These are phyloP conservation scores for Narcine bancroftii DNA, from an alignment of 2,113 vertebrate genomes.

Conservation along the genomic window DNA sequence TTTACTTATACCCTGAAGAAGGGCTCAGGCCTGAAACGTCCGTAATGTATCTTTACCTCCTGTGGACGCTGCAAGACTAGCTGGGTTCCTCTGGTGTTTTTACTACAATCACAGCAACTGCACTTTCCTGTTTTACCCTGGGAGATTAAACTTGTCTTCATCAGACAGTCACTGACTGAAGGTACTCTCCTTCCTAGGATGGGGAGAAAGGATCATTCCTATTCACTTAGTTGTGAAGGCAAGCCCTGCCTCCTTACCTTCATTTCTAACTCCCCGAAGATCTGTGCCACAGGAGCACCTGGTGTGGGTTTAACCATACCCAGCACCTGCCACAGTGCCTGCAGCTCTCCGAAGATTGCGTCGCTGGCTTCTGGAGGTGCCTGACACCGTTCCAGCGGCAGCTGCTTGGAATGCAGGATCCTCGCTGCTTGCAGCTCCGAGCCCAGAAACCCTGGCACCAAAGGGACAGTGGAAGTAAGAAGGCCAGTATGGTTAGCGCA, in stretches of 20 bases:
- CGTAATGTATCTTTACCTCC: too few species aligned
- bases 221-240: background rate
- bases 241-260: background rate
- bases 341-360: slow-evolving; percentile 43
- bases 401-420: slow-evolving; percentile 41
- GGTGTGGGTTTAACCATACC: slow-evolving; percentile 41
- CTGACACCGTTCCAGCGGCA: background rate
- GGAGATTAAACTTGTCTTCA: too few species aligned
- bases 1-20: too few species aligned
- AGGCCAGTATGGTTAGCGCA: too few species aligned
- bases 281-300: slow-evolving; percentile 38
- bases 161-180: too few species aligned
- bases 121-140: too few species aligned
- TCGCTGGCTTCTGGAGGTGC: background rate
- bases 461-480: background rate
- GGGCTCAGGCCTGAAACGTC: too few species aligned
- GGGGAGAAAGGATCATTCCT: background rate
- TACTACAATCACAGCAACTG: too few species aligned
- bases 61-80: too few species aligned
- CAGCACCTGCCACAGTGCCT: slow-evolving; percentile 43
- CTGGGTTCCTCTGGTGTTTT: too few species aligned
- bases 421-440: slow-evolving; percentile 54
- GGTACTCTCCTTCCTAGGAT: too few species aligned
- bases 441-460: slow-evolving; percentile 50
- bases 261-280: slow-evolving; percentile 38